Base-by-base conservation (phyloP, 2,888 invertebrate species). In the Apeira syringaria region DNA sequence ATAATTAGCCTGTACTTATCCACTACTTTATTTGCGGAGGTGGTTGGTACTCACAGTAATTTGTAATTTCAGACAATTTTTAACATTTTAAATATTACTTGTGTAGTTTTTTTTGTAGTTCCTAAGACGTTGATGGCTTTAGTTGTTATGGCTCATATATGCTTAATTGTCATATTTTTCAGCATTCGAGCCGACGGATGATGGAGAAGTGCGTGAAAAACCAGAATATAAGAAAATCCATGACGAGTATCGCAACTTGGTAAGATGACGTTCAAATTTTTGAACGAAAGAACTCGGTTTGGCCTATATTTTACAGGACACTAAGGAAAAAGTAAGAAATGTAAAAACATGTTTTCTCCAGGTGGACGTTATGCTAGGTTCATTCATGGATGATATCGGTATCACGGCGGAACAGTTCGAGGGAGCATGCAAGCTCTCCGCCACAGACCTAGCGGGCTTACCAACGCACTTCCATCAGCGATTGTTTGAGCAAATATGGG, bases 311-410 rank as follows among this genome's bases (percentile, higher is more conserved):
- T n/a, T n/a, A n/a, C n/a, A n/a, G n/a, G n/a, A n/a, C n/a, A n/a
- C n/a, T n/a, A n/a, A n/a, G n/a, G n/a, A n/a, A n/a, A n/a, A n/a
- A n/a, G n/a, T n/a, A n/a, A n/a, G n/a, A n/a, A n/a, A n/a, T n/a
- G n/a, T n/a, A n/a, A n/a, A n/a, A n/a, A n/a, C n/a, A n/a, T n/a
- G n/a, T n/a, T n/a, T n/a, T 20, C 9, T 10, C 8, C 58, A 94
- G 94, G 95, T 98, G n/a, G 97, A 97, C 69, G 93, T 94, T 40
- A 94, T 98, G 93, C 88, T 98, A 28, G 95, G 96, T 27, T 96
- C 95, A 41, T 98, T 97, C 69, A 97, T 97, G 95, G 96, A 97
- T 60, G 98, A 98, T 66, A 94, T 97, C 71, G 95, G 95, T 30
- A 97, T 98, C 56, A 93, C 94, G 0, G 94, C 97, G 0, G 95